Percentiles rank a stretch among this genome's conserved stretches.
These are phyloP conservation scores for Phoebastria nigripes DNA, from an alignment of 2,797 vertebrate genomes.

Conservation along the genomic window DNA sequence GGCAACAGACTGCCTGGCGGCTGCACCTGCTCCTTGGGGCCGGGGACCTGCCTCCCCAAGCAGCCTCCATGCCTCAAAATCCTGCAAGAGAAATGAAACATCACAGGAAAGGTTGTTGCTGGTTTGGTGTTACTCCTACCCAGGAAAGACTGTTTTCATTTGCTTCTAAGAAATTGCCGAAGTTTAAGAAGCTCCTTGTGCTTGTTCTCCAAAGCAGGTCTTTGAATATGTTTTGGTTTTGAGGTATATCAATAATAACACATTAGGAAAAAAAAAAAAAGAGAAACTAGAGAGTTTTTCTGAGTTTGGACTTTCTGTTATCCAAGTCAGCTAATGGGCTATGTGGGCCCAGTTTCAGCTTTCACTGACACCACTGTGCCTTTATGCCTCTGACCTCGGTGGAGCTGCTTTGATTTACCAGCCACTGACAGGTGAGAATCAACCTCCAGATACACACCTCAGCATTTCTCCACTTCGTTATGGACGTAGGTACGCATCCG, in stretches of 20 bases:
- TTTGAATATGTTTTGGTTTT: not conserved
- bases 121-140: not conserved
- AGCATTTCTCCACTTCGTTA: not conserved
- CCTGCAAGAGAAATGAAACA: not conserved
- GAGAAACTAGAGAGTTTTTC: not conserved
- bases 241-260: not conserved
- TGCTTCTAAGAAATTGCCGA: not conserved
- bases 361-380: not conserved
- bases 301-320: not conserved
- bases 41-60: constrained; percentile 26
- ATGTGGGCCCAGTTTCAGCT: not conserved
- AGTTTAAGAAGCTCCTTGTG: not conserved
- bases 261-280: not conserved
- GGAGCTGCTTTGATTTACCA: not conserved
- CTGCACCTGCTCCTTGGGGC: constrained; percentile 49
- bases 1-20: constrained; percentile 21
- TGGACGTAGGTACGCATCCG: not conserved
- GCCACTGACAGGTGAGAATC: not conserved
- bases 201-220: not conserved
- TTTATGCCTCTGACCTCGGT: not conserved
- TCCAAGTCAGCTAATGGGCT: not conserved
- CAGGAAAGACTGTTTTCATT: not conserved
- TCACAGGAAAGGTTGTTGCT: not conserved
- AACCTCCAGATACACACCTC: not conserved
- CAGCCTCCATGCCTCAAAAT: not conserved